Evolutionary conservation across 1,140 invertebrate species (phyloP).

Genomic region (Pseudomyrmex cubaensis): DNA sequence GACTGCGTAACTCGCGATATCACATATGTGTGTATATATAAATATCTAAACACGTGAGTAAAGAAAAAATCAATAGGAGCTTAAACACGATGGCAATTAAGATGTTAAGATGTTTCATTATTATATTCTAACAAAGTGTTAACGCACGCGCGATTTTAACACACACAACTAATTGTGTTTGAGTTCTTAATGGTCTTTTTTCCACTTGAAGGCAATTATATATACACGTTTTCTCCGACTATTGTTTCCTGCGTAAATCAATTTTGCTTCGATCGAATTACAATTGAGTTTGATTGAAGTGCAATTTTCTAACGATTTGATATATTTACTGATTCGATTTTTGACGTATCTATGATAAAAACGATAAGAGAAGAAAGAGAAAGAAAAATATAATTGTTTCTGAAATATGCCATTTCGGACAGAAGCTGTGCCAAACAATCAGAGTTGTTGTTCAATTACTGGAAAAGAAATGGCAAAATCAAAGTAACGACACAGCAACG

Average conservation of each 20-base stretch:
- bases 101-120: too few species aligned
- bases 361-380: neutral
- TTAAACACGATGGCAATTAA: too few species aligned
- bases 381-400: neutral
- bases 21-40: too few species aligned
- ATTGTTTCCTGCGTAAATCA: neutral
- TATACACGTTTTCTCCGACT: neutral
- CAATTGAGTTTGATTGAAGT: slow-evolving; percentile 12
- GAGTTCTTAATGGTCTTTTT: too few species aligned
- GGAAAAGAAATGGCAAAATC: neutral
- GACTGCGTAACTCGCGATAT: neutral
- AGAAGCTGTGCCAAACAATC: neutral
- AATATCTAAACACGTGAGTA: too few species aligned
- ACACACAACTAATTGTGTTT: too few species aligned
- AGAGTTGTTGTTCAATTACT: neutral
- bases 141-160: too few species aligned
- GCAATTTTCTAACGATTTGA: neutral
- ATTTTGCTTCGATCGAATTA: neutral
- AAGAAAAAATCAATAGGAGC: too few species aligned
- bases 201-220: neutral
- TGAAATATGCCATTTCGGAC: neutral
- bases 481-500: neutral
- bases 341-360: neutral
- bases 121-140: too few species aligned
- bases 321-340: neutral